These are phyloP conservation scores for Dunckerocampus dactyliophorus DNA, from an alignment of 2,113 vertebrate species.

Conservation along the genomic window DNA sequence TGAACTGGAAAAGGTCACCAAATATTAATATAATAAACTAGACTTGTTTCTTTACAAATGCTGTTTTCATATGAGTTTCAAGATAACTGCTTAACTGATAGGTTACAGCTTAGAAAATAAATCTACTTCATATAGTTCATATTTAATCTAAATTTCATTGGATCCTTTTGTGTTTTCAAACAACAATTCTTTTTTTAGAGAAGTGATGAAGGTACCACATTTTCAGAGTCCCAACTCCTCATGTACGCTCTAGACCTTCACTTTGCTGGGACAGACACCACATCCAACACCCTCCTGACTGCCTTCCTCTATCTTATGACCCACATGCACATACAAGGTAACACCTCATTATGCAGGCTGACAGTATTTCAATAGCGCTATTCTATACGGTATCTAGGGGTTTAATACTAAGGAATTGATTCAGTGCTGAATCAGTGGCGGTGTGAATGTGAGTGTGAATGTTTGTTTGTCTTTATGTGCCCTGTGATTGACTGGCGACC, in stretches of 20 bases:
- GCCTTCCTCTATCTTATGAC: conserved; percentile 52
- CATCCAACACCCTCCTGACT: conserved; percentile 63
- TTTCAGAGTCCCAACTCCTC: conserved; percentile 38
- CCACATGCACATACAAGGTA: conserved; percentile 54
- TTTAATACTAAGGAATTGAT: too few relatives aligned
- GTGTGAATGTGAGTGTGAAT: too few relatives aligned
- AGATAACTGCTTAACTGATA: too few relatives aligned
- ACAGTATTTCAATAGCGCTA: neutral
- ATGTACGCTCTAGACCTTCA: conserved; percentile 50
- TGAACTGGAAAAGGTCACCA: conserved; percentile 44
- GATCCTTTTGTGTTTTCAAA: neutral
- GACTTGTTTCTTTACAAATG: neutral
- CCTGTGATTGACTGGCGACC: too few relatives aligned
- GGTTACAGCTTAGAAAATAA: too few relatives aligned
- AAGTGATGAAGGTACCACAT: neutral
- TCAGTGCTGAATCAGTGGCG: too few relatives aligned
- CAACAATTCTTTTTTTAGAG: conserved; percentile 13
- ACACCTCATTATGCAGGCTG: neutral
- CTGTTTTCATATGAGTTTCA: too few relatives aligned
- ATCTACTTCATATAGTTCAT: too few relatives aligned
- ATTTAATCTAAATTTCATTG: neutral
- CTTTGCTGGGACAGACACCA: conserved; percentile 64
- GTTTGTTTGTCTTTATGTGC: too few relatives aligned
- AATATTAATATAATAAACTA: neutral
- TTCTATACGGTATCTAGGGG: neutral